Conservation (phyloP, 1,140 invertebrate species). For the Apis dorsata region DNA sequence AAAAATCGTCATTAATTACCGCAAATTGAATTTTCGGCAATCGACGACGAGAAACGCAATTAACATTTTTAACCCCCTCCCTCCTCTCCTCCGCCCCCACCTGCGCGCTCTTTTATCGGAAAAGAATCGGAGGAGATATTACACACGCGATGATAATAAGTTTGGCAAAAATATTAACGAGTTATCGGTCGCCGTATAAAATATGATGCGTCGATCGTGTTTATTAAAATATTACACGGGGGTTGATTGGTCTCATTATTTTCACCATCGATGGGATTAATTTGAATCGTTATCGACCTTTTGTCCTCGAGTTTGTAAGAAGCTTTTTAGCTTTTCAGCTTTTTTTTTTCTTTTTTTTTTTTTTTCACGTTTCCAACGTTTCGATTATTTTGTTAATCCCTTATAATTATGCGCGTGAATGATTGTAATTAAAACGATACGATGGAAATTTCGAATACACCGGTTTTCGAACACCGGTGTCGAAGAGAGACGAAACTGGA, state of each 20-base stretch:
- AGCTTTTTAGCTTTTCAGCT: background rate
- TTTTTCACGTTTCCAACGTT: constrained; percentile 61
- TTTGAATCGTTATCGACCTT: background rate
- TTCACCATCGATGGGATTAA: background rate
- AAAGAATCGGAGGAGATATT: background rate
- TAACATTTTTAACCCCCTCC: constrained; percentile 1
- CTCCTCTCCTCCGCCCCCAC: no score
- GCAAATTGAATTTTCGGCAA: constrained; percentile 29
- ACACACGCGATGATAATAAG: background rate
- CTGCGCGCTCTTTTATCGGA: background rate
- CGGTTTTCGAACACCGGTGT: no score
- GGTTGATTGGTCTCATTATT: background rate
- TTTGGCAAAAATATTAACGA: constrained; percentile 13
- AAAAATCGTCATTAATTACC: constrained; percentile 35
- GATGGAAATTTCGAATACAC: no score
- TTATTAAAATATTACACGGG: background rate
- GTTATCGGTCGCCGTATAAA: background rate
- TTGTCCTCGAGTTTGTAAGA: background rate
- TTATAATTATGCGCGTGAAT: no score
- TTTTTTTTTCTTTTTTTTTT: background rate
- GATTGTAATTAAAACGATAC: no score
- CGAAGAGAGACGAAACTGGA: no score
- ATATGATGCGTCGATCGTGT: background rate
- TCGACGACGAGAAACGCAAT: constrained; percentile 23
- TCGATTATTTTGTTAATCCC: no score